Conservation (phyloP, 2,797 vertebrate genomes). For the Hyperoplus lanceolatus region DNA sequence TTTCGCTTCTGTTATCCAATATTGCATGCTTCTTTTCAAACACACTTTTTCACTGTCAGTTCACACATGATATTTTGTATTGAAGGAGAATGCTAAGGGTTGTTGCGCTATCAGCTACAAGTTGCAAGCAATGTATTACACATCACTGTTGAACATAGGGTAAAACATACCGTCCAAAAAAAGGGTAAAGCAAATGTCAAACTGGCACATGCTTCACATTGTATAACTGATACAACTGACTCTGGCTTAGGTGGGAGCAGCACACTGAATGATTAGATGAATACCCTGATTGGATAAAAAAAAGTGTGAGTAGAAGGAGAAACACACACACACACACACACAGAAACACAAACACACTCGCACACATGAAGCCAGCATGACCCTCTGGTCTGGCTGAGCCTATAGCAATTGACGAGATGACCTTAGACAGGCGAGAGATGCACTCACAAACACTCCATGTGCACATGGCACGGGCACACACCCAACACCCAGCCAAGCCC, state of each 20-base stretch:
- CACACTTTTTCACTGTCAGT: slow-evolving; percentile 8
- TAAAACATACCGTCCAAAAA: neutral
- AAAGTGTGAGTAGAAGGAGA: neutral
- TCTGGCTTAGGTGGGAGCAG: neutral
- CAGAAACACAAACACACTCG: neutral
- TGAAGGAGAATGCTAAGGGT: neutral
- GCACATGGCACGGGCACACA: slow-evolving; percentile 35
- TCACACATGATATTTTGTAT: neutral
- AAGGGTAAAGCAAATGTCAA: too few species aligned
- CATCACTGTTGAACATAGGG: neutral
- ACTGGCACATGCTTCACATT: neutral
- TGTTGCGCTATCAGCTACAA: neutral
- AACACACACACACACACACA: neutral
- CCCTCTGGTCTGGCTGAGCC: slow-evolving; percentile 40
- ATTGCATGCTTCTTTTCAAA: neutral
- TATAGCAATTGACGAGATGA: slow-evolving; percentile 61
- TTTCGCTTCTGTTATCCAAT: slow-evolving; percentile 24
- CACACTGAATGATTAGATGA: neutral
- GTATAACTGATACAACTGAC: neutral
- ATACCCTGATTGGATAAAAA: neutral
- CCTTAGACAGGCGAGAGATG: slow-evolving; percentile 58
- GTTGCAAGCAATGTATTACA: neutral
- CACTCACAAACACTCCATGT: neutral
- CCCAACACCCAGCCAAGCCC: slow-evolving; percentile 26
- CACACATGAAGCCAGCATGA: slow-evolving; percentile 21